phyloP scores from a whole-genome alignment of 2,888 invertebrate genomes.

The Octonoba sinensis region DNA sequence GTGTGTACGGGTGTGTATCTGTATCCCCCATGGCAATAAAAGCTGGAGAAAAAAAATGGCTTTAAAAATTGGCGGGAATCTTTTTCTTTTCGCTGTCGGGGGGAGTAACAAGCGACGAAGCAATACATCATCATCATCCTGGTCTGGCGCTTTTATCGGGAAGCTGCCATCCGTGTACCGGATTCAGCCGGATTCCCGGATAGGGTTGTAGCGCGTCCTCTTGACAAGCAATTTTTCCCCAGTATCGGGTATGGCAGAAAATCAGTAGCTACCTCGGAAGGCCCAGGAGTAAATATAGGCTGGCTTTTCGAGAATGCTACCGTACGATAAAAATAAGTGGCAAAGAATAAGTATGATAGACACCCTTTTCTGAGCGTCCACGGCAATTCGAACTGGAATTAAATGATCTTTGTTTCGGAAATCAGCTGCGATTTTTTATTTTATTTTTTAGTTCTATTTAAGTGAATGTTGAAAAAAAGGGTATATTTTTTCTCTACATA shows the following conservation, averaged over 20 bases:
- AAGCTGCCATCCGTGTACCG: slow-evolving; percentile 55
- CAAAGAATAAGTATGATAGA: too few species aligned
- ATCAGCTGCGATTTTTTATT: too few species aligned
- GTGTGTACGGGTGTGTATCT: too few species aligned
- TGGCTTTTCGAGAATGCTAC: slow-evolving; percentile 17
- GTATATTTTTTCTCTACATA: too few species aligned
- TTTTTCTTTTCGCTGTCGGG: neutral
- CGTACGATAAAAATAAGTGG: too few species aligned
- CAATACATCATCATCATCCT: slow-evolving; percentile 59
- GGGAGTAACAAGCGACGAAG: slow-evolving; percentile 21
- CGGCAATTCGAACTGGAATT: too few species aligned
- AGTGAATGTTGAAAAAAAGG: too few species aligned
- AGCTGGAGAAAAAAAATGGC: too few species aligned
- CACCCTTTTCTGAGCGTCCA: too few species aligned
- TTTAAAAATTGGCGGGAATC: neutral
- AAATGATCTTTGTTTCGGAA: too few species aligned
- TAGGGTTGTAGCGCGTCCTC: neutral
- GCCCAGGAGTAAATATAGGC: slow-evolving; percentile 28
- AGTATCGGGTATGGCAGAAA: slow-evolving; percentile 47
- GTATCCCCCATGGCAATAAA: too few species aligned
- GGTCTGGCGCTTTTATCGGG: slow-evolving; percentile 50
- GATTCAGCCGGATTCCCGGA: slow-evolving; percentile 44
- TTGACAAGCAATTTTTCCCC: slow-evolving; percentile 56
- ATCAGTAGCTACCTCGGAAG: slow-evolving; percentile 10
- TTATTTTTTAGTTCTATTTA: too few species aligned